Conservation (phyloP, 2,888 invertebrate genomes). For the Nomada fabriciana region DNA sequence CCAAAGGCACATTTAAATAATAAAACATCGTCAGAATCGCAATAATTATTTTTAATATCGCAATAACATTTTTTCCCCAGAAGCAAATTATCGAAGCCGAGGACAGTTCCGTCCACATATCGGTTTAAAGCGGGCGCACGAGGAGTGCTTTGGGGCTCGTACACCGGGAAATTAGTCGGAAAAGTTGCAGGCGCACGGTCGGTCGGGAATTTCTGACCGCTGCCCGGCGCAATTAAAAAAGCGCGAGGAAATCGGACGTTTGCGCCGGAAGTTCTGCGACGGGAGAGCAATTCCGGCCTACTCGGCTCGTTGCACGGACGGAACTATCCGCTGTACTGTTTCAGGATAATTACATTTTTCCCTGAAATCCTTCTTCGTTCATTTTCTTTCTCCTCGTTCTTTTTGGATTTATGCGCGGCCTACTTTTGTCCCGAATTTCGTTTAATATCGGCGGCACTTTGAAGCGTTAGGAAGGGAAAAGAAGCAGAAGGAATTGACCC, state of each 20-base stretch:
- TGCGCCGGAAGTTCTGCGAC: slow-evolving; percentile 35
- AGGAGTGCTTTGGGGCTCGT: slow-evolving; percentile 1
- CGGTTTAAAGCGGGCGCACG: slow-evolving; percentile 4
- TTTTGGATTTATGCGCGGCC: slow-evolving; percentile 38
- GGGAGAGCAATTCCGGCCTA: slow-evolving; percentile 40
- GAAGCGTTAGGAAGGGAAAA: not conserved
- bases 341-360: slow-evolving; percentile 49
- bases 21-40: too few species aligned
- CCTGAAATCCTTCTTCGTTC: not conserved
- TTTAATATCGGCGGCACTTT: slow-evolving; percentile 28
- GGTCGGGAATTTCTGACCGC: slow-evolving; percentile 39
- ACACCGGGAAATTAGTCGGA: slow-evolving; percentile 55
- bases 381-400: not conserved
- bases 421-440: slow-evolving; percentile 30
- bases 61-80: slow-evolving; percentile 26
- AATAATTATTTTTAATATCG: slow-evolving; percentile 19
- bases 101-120: not conserved
- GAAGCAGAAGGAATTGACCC: not conserved
- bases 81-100: slow-evolving; percentile 29
- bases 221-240: slow-evolving; percentile 42
- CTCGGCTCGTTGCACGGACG: not conserved
- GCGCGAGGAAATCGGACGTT: slow-evolving; percentile 34
- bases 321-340: slow-evolving; percentile 28
- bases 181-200: slow-evolving; percentile 47
- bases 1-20: too few species aligned